Conservation (phyloP, 2,888 invertebrate species). For the Andrena fulva region DNA sequence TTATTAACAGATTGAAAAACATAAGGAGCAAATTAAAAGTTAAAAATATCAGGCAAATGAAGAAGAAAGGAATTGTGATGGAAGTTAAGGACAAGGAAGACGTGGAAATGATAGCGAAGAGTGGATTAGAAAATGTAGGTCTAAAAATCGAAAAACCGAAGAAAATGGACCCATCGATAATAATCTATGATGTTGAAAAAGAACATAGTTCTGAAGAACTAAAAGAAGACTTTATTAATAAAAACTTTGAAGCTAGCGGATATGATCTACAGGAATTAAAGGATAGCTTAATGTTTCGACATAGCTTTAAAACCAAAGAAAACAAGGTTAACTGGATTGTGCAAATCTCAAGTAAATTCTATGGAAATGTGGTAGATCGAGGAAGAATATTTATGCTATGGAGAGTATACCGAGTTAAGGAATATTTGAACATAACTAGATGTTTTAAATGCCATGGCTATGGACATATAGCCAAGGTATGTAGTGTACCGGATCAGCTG, state of each 20-base stretch:
- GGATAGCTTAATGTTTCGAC: neutral
- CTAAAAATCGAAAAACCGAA: neutral
- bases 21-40: neutral
- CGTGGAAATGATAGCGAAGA: neutral
- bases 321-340: slow-evolving; percentile 19
- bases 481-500: neutral
- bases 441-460: slow-evolving; percentile 8
- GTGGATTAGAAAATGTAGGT: neutral
- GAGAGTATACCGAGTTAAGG: neutral
- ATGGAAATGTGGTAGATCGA: neutral
- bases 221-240: neutral
- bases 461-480: slow-evolving; percentile 5
- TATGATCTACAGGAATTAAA: neutral
- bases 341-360: neutral
- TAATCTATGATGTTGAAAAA: slow-evolving; percentile 16
- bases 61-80: neutral
- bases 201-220: neutral
- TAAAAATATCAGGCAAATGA: neutral
- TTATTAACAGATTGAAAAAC: neutral
- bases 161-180: slow-evolving; percentile 7
- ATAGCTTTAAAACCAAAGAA: slow-evolving; percentile 3
- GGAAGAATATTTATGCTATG: neutral
- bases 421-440: neutral
- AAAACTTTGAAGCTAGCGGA: neutral
- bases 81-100: neutral